Conservation (phyloP, 2,113 vertebrate genomes). For the Chamaetylas fuelleborni region DNA sequence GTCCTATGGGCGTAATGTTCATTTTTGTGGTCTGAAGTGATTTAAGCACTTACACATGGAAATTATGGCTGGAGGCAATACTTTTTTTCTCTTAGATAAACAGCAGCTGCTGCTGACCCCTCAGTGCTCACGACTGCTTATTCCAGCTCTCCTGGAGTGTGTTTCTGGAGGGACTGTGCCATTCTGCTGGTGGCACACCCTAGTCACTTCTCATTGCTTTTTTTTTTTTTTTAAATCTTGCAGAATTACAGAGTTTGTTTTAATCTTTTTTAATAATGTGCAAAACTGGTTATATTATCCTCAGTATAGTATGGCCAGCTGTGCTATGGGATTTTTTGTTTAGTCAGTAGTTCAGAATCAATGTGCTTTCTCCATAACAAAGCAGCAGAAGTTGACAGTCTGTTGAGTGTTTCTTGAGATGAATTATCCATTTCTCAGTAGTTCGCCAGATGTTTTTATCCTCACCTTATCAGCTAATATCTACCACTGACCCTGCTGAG, state of each 20-base stretch:
- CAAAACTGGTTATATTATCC: not conserved
- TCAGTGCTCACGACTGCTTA: not conserved
- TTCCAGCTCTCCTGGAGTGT: not conserved
- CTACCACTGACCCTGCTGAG: not conserved
- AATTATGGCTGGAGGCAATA: not conserved
- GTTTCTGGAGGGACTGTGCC: not conserved
- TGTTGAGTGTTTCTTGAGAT: not conserved
- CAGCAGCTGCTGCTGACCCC: not conserved
- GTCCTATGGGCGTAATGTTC: not conserved
- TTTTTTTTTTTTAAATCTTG: not conserved
- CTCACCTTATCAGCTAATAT: not conserved
- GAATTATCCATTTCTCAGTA: not conserved
- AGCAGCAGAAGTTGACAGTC: not conserved
- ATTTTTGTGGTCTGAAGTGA: constrained; percentile 14
- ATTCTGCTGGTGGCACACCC: not conserved
- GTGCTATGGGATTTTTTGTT: not conserved
- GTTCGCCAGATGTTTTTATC: not conserved
- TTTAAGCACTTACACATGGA: constrained; percentile 36
- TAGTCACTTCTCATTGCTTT: not conserved
- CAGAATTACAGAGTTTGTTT: not conserved
- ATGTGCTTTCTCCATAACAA: not conserved
- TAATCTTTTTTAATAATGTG: not conserved
- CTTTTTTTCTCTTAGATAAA: not conserved
- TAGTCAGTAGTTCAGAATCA: not conserved
- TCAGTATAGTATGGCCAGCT: not conserved